Evolutionary conservation across 2,888 invertebrate genomes (phyloP), one percentile per base, ranked within the genome.

Genomic region (Erebia epiphron): DNA sequence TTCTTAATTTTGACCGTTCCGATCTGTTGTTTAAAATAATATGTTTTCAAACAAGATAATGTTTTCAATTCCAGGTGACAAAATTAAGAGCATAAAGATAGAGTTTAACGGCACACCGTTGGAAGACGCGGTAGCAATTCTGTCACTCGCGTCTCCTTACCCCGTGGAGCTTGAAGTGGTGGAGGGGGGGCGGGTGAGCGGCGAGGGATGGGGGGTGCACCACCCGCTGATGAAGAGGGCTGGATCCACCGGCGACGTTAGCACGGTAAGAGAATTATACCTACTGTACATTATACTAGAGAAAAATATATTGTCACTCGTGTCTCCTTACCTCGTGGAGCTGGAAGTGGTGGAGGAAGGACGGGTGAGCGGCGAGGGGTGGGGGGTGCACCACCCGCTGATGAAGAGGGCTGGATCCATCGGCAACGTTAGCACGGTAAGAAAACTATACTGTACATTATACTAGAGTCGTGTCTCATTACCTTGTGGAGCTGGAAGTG

Each of bases 131-230:
- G 93, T 98, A 67, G 97, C 97, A 2, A 97, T 98, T 74, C 91
- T 98, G 57, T 97, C 98, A 75, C 97, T 98, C 76, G 98, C 98
- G 8, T 98, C 98, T 54, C 98, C 98, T 0, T 98, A 98, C 83
- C 97, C 97, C 72, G 97, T 98, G 16, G 95, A 96, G 75, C 90
- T 98, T 73, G 96, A 97, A 82, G 95, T 98, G 46, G 95, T 96
- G 0, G 92, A 91, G 68, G 93, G 88, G 0, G 91, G 87, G 2
- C 75, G 89, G 58, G 81, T 83, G 1, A 89, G 90, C 74, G 91
- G 91, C 11, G 85, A 85, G 52, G 94, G 94, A 1, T 91, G 93
- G 76, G 89, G 94, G 68, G 95, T 97, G 49, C 94, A 94, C 73
- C 97, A 98, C 88, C 97, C 97, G 0, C 88, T 97, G 75, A 95